Evolutionary conservation across 2,797 vertebrate species (phyloP).

Genomic region (Malacoctenus gilli): DNA sequence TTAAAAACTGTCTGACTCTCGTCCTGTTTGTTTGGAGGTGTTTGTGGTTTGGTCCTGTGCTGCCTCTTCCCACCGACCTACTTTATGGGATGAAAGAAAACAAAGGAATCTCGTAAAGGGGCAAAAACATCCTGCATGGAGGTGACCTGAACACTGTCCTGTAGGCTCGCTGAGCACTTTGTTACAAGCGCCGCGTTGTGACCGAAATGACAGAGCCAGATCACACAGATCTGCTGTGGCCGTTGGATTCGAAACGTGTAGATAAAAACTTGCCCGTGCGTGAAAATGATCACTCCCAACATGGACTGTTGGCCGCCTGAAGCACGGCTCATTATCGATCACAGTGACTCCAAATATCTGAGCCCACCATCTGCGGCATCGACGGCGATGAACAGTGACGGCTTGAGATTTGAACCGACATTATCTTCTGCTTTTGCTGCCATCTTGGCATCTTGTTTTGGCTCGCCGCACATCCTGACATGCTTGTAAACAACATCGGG

Average conservation of each 20-base stretch:
- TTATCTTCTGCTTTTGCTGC: too few relatives aligned
- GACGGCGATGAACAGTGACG: not conserved
- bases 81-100: conserved; percentile 4
- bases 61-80: not conserved
- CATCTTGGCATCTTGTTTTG: not conserved
- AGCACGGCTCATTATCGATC: not conserved
- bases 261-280: too few relatives aligned
- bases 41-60: conserved; percentile 40
- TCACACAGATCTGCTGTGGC: too few relatives aligned
- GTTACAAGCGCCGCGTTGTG: conserved; percentile 1
- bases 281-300: not conserved
- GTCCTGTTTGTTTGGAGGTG: too few relatives aligned
- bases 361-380: not conserved
- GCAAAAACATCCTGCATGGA: conserved; percentile 42
- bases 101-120: not conserved
- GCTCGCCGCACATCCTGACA: not conserved
- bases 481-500: too few relatives aligned
- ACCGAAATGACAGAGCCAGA: too few relatives aligned
- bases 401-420: not conserved
- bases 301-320: not conserved
- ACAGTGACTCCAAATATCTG: not conserved
- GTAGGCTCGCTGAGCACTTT: conserved; percentile 23
- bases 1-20: too few relatives aligned
- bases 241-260: too few relatives aligned
- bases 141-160: conserved; percentile 11